These are phyloP conservation scores for Struthio camelus DNA, from an alignment of 2,113 vertebrate genomes.

Conservation along the genomic window DNA sequence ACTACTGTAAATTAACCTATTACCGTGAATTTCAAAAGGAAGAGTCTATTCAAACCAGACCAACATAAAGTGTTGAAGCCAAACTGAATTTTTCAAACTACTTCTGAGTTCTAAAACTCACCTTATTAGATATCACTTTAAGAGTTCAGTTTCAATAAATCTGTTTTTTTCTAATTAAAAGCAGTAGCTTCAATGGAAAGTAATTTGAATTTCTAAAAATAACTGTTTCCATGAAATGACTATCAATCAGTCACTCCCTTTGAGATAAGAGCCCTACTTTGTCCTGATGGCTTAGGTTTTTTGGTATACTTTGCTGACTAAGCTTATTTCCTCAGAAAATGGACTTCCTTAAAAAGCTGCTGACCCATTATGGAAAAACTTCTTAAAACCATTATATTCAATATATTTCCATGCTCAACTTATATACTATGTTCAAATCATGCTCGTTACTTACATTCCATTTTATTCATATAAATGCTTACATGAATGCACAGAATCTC, in stretches of 20 bases:
- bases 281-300: slow-evolving; percentile 26
- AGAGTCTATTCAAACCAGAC: neutral
- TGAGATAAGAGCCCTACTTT: slow-evolving; percentile 59
- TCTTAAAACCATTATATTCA: neutral
- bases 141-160: slow-evolving; percentile 40
- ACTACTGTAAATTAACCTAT: neutral
- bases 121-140: slow-evolving; percentile 45
- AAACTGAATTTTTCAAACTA: neutral
- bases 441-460: neutral
- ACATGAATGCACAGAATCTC: neutral
- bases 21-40: neutral
- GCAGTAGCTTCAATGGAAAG: slow-evolving; percentile 36
- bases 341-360: neutral
- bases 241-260: slow-evolving; percentile 37
- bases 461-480: neutral
- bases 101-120: neutral
- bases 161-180: slow-evolving; percentile 54
- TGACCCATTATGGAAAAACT: neutral
- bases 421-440: neutral
- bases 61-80: neutral
- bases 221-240: slow-evolving; percentile 50
- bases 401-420: neutral
- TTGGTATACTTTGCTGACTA: neutral
- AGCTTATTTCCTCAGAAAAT: neutral
- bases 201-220: slow-evolving; percentile 72